A percentile compares a stretch with the other conserved stretches of the same genome.
These are phyloP conservation scores for Centropus bengalensis DNA, from an alignment of 2,113 vertebrate species.

Conservation along the genomic window DNA sequence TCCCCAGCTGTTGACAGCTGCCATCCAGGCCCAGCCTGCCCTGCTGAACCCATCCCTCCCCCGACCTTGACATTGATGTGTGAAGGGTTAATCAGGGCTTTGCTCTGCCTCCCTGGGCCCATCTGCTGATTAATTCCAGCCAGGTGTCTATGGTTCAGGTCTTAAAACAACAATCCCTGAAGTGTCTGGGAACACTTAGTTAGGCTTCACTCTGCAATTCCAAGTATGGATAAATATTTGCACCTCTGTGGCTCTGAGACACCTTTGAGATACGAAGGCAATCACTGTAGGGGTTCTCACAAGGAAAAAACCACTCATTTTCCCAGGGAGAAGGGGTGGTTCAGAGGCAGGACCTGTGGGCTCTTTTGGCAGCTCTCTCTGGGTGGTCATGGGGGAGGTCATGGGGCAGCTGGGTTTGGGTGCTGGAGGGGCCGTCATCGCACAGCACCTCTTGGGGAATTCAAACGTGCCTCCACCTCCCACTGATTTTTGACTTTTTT, in stretches of 20 bases:
- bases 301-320: neutral
- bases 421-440: neutral
- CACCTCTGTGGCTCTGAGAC: constrained; percentile 36
- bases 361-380: neutral
- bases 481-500: neutral
- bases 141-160: constrained; percentile 47
- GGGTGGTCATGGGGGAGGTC: constrained; percentile 31
- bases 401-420: neutral
- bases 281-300: neutral
- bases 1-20: neutral
- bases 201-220: constrained; percentile 31
- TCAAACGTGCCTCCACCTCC: neutral
- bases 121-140: constrained; percentile 57
- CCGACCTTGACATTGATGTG: neutral
- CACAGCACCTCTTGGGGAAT: neutral
- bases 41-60: neutral
- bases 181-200: constrained; percentile 11
- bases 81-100: constrained; percentile 41
- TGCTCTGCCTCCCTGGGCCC: neutral
- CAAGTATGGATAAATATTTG: constrained; percentile 74
- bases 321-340: neutral
- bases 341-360: neutral
- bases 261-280: constrained; percentile 8
- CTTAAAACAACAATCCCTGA: constrained; percentile 30
- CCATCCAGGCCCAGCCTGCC: neutral